A percentile compares a stretch with the other conserved stretches of the same genome.
Evolutionary conservation across 2,888 invertebrate genomes (phyloP).

Genomic region (Spilosoma lubricipeda): DNA sequence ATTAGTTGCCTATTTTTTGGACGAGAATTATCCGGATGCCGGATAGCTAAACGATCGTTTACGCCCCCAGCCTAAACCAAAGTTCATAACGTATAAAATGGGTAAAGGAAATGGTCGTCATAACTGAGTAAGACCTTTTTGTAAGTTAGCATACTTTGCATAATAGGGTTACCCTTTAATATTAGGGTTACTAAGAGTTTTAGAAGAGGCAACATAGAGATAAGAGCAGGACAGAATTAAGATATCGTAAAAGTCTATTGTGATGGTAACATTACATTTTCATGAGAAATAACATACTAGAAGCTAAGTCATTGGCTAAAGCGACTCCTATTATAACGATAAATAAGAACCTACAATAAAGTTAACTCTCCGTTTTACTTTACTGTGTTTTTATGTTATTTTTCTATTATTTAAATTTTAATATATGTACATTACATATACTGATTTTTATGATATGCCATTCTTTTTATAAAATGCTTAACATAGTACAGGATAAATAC

Average conservation of each 20-base stretch:
- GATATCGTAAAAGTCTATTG: conserved; percentile 14
- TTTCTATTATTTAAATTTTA: no score
- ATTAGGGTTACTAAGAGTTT: conserved; percentile 25
- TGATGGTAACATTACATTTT: conserved; percentile 9
- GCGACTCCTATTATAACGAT: background rate
- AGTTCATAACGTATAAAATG: conserved; percentile 42
- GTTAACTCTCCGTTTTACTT: background rate
- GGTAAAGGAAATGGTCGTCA: conserved; percentile 38
- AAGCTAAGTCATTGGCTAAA: background rate
- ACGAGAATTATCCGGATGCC: background rate
- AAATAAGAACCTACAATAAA: background rate
- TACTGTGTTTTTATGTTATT: background rate
- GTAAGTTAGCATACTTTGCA: conserved; percentile 43
- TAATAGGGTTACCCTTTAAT: conserved; percentile 36
- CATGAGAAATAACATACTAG: conserved; percentile 8
- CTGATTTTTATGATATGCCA: no score
- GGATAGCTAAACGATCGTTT: background rate
- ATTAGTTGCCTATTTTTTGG: background rate
- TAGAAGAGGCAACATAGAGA: conserved; percentile 22
- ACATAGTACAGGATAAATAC: background rate
- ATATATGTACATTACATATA: no score
- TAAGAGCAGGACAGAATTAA: conserved; percentile 24
- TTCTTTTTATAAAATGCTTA: no score
- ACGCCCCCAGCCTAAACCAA: background rate
- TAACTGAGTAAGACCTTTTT: conserved; percentile 39